Evolutionary conservation across 2,113 vertebrate genomes (phyloP).

Genomic region (Tragulus kanchil): DNA sequence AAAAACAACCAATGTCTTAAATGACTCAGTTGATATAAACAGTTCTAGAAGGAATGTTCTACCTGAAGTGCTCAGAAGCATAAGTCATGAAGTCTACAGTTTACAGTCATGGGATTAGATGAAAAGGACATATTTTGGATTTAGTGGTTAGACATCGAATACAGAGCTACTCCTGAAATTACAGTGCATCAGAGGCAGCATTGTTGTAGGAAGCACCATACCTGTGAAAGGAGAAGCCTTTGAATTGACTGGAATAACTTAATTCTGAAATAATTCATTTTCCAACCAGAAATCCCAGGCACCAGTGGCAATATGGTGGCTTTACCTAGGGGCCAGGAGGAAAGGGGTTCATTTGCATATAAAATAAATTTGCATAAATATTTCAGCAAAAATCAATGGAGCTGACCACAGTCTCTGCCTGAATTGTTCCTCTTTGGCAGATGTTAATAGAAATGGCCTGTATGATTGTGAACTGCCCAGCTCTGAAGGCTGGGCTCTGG

Average conservation of each 20-base stretch:
- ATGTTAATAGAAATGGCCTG: background rate
- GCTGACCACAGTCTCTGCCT: background rate
- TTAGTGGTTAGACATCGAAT: background rate
- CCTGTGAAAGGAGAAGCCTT: background rate
- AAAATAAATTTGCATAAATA: constrained; percentile 56
- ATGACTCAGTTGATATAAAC: background rate
- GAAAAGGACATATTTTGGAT: background rate
- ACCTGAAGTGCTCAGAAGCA: background rate
- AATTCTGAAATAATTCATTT: background rate
- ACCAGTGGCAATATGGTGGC: too few species aligned
- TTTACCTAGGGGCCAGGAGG: background rate
- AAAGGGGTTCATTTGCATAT: background rate
- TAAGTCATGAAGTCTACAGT: background rate
- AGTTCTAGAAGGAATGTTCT: background rate
- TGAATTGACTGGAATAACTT: background rate
- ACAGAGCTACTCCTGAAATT: background rate
- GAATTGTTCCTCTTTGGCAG: background rate
- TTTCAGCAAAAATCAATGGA: constrained; percentile 31
- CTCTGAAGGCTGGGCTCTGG: background rate
- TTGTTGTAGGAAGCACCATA: accelerated
- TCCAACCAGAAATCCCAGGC: background rate
- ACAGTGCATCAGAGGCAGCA: accelerated
- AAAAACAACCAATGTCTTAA: background rate
- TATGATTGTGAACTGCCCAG: background rate
- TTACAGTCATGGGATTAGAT: accelerated